Conservation (phyloP, 2,113 vertebrate species). For the Myocastor coypus region DNA sequence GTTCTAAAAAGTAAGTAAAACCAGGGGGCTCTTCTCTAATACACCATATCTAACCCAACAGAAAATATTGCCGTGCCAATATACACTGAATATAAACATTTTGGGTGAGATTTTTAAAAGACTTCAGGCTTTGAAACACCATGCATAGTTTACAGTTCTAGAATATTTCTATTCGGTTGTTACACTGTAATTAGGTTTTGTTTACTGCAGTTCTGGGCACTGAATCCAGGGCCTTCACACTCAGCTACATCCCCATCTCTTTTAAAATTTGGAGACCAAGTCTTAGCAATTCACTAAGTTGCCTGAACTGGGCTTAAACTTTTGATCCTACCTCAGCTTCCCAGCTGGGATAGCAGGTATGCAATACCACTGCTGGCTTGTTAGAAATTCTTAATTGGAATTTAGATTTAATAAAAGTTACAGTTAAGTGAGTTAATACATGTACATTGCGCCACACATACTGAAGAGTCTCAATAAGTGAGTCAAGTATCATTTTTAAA, state of each 20-base stretch:
- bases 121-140: not conserved
- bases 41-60: not conserved
- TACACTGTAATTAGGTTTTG: not conserved
- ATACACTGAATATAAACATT: not conserved
- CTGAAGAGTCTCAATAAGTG: not conserved
- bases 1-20: not conserved
- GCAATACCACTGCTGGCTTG: not conserved
- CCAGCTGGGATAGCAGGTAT: not conserved
- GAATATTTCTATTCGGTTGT: not conserved
- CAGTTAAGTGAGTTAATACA: not conserved
- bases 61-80: not conserved
- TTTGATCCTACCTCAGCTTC: not conserved
- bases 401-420: constrained; percentile 15
- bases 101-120: not conserved
- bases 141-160: not conserved
- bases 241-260: not conserved
- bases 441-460: not conserved
- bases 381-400: not conserved
- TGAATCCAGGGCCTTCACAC: not conserved
- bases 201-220: not conserved
- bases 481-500: not conserved
- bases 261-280: not conserved
- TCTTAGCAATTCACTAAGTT: not conserved
- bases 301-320: not conserved
- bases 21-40: not conserved